Conservation (phyloP, 2,888 invertebrate genomes). For the Liposcelis brunnea region DNA sequence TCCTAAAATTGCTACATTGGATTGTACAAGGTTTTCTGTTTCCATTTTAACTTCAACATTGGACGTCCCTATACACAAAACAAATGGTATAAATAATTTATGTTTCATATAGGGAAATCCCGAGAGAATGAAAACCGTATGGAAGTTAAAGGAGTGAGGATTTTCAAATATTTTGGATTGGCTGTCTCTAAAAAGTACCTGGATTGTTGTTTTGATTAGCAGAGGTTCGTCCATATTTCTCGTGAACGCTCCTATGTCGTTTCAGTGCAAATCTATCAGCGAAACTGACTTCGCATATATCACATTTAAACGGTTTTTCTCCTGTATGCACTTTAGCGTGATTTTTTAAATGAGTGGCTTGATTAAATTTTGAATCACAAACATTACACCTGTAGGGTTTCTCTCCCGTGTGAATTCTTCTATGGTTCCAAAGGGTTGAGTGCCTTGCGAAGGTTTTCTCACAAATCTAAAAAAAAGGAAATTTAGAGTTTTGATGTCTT, state of each 20-base stretch:
- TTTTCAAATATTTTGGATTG: too few species aligned
- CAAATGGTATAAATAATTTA: not conserved
- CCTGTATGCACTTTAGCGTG: constrained; percentile 73
- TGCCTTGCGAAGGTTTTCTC: constrained; percentile 79
- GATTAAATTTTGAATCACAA: constrained; percentile 79
- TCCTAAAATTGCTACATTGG: too few species aligned
- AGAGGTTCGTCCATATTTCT: constrained; percentile 49
- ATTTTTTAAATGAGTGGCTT: constrained; percentile 75
- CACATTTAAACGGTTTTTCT: constrained; percentile 67
- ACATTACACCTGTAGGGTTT: constrained; percentile 69
- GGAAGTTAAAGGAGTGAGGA: too few species aligned
- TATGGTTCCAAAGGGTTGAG: constrained; percentile 76
- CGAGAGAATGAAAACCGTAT: too few species aligned
- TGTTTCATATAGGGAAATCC: not conserved
- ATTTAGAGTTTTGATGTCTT: not conserved
- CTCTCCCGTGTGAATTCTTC: constrained; percentile 73
- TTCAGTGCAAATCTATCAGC: constrained; percentile 75
- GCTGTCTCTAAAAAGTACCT: not conserved
- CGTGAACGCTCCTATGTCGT: constrained; percentile 71
- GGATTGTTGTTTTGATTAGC: not conserved
- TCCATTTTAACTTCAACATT: too few species aligned
- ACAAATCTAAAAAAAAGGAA: constrained; percentile 37
- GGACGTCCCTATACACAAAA: not conserved
- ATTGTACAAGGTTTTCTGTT: too few species aligned
- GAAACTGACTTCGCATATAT: constrained; percentile 71